Conservation (phyloP, 2,113 vertebrate genomes). For the Pristiophorus japonicus region DNA sequence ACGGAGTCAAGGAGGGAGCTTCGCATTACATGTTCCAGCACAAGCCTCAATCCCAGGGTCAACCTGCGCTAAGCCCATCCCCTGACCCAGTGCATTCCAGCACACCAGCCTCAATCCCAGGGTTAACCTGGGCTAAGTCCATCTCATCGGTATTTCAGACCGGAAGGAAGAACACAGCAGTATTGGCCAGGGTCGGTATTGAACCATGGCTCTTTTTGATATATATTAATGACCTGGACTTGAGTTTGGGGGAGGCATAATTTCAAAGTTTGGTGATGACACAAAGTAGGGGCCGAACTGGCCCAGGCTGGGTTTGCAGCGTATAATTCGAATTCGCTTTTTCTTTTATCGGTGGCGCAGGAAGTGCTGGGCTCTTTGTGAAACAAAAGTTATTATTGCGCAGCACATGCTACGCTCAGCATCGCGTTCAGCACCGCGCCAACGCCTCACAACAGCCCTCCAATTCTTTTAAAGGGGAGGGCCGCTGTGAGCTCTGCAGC, state of each 20-base stretch:
- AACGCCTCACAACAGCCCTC: no score
- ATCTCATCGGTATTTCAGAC: background rate
- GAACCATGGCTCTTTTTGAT: background rate
- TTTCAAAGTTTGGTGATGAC: background rate
- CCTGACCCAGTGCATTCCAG: background rate
- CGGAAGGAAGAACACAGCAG: background rate
- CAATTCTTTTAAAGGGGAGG: no score
- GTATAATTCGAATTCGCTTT: no score
- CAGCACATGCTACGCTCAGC: no score
- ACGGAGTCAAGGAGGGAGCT: background rate
- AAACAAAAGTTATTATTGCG: no score
- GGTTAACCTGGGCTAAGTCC: background rate
- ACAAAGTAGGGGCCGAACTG: no score
- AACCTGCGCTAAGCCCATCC: background rate
- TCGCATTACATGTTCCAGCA: constrained; percentile 10
- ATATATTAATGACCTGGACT: background rate
- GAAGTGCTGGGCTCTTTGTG: no score
- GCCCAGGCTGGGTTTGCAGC: no score
- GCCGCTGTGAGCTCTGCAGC: no score
- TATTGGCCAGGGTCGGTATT: background rate
- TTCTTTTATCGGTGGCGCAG: no score
- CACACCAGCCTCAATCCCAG: background rate
- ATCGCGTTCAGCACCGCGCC: no score
- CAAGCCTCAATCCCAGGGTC: background rate
- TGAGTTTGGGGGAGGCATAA: background rate